Evolutionary conservation across 2,888 invertebrate genomes (phyloP).

Genomic region (Rhopalosiphum nymphaeae): DNA sequence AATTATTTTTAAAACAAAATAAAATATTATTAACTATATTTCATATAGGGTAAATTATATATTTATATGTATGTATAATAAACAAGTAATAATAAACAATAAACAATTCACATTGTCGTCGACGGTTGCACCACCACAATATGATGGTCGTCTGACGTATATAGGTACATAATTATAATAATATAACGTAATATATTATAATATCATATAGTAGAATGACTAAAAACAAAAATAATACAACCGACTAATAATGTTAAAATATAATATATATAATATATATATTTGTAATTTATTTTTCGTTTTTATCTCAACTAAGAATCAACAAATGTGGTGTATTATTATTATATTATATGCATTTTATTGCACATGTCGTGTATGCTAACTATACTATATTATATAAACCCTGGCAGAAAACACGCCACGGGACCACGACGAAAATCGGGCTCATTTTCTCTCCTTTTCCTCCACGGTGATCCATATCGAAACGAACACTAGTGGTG

Average conservation of each 20-base stretch:
- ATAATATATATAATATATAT: background rate
- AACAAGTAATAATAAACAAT: constrained; percentile 46
- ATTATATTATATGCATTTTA: background rate
- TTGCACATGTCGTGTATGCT: background rate
- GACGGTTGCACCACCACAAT: background rate
- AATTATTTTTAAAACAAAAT: constrained; percentile 63
- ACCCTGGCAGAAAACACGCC: background rate
- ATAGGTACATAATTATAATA: background rate
- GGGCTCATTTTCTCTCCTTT: background rate
- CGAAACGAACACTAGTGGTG: background rate
- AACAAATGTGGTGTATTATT: background rate
- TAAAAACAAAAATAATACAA: constrained; percentile 27
- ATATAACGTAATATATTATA: constrained; percentile 7
- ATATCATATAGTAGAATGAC: constrained; percentile 15
- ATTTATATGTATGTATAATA: constrained; percentile 29
- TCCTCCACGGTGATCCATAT: background rate
- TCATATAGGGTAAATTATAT: constrained; percentile 44
- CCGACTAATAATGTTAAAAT: background rate
- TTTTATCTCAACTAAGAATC: constrained; percentile 26
- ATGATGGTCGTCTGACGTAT: constrained; percentile 12
- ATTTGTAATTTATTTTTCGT: background rate
- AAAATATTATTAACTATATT: constrained; percentile 43
- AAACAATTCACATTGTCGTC: constrained; percentile 38
- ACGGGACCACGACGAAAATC: background rate
- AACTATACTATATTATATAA: constrained; percentile 17